Percentiles rank a stretch among this genome's conserved stretches.
phyloP scores from a whole-genome alignment of 2,113 vertebrate genomes.

The Onychorhynchus coronatus region DNA sequence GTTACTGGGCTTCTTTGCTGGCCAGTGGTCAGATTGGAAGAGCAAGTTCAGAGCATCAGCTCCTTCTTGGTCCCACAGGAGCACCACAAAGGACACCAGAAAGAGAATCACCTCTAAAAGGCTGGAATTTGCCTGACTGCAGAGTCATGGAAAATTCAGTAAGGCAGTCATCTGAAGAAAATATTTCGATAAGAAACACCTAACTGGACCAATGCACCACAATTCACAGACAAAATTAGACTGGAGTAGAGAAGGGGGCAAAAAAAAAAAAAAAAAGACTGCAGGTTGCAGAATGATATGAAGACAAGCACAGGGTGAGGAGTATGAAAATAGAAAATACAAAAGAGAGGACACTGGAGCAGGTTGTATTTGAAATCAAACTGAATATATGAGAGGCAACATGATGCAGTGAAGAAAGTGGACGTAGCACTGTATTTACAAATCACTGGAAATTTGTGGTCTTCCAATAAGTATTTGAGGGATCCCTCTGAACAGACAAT shows the following conservation, averaged over 20 bases:
- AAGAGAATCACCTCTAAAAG: neutral
- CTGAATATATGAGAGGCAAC: neutral
- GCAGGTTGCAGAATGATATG: neutral
- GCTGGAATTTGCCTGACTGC: neutral
- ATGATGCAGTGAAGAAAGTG: neutral
- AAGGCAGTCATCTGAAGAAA: neutral
- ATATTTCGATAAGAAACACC: neutral
- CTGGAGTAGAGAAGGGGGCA: neutral
- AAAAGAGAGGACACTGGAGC: neutral
- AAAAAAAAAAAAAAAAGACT: neutral
- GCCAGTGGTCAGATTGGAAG: neutral
- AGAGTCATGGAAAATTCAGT: neutral
- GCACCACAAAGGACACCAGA: neutral
- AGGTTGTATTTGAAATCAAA: neutral
- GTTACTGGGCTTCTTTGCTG: neutral
- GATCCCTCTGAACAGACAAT: neutral
- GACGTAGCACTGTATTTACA: neutral
- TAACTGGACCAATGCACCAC: neutral
- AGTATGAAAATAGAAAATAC: neutral
- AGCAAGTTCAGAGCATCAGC: neutral
- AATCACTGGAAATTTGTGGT: neutral
- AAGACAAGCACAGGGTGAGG: neutral
- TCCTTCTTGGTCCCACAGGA: neutral
- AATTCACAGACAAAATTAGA: neutral
- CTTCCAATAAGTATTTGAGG: neutral